Percentiles rank a stretch among this genome's conserved stretches.
Conservation (phyloP, 2,113 vertebrate genomes). For the Bufo gargarizans region DNA sequence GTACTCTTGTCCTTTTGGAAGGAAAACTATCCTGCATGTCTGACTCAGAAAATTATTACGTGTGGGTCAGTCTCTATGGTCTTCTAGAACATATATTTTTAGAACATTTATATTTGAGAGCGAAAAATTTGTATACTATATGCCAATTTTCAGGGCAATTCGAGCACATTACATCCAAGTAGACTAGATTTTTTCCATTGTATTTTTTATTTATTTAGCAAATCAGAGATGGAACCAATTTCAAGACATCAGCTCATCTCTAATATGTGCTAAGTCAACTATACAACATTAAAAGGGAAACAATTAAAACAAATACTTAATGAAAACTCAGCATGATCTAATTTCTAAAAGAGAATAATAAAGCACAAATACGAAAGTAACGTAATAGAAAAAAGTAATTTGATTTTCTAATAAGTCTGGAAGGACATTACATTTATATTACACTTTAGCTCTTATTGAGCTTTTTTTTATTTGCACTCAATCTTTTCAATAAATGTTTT, state of each 20-base stretch:
- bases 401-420: neutral
- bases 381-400: conserved; percentile 5
- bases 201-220: neutral
- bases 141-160: too few relatives aligned
- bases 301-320: conserved; percentile 33
- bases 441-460: neutral
- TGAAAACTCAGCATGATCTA: conserved; percentile 38
- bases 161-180: too few relatives aligned
- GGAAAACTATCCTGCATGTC: too few relatives aligned
- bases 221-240: neutral
- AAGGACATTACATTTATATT: neutral
- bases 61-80: too few relatives aligned
- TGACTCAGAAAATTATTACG: too few relatives aligned
- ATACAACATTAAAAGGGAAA: conserved; percentile 28
- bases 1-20: too few relatives aligned
- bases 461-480: neutral
- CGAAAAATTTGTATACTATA: too few relatives aligned
- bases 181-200: too few relatives aligned
- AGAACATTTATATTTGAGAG: too few relatives aligned
- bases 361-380: conserved; percentile 3
- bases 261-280: conserved; percentile 17
- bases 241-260: neutral
- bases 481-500: neutral
- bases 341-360: conserved; percentile 15
- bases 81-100: too few relatives aligned